A percentile compares a stretch with the other conserved stretches of the same genome.
Evolutionary conservation across 37 sponge, comb jelly and placozoan genomes (phyloP).

Genomic region (Eunapius fragilis): DNA sequence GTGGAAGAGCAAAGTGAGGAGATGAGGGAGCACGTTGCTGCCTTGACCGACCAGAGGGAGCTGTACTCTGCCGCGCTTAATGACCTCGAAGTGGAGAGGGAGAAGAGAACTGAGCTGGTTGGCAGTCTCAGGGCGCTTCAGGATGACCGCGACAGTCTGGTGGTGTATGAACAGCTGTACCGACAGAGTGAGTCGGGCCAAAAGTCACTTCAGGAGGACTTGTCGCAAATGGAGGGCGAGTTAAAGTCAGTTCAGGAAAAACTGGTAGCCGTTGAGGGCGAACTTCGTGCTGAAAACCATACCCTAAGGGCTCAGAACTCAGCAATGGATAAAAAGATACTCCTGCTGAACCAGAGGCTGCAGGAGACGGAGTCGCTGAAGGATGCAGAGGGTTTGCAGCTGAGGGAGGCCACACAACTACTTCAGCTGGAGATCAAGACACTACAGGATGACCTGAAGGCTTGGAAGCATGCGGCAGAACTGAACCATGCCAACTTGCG

Average conservation of each 20-base stretch:
- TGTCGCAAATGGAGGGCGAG: conserved; percentile 5
- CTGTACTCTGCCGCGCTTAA: too few relatives aligned
- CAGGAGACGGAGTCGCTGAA: not conserved
- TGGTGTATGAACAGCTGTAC: conserved; percentile 19
- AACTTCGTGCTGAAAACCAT: conserved; percentile 8
- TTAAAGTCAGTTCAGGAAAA: not conserved
- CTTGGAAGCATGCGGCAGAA: not conserved
- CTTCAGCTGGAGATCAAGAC: conserved; percentile 1
- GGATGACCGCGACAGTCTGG: conserved; percentile 1
- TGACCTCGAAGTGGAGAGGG: not conserved
- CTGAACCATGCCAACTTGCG: not conserved
- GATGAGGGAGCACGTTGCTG: too few relatives aligned
- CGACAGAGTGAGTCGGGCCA: conserved; percentile 23
- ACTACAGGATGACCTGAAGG: conserved; percentile 16
- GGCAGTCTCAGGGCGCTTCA: not conserved
- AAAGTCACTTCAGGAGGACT: not conserved
- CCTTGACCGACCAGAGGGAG: too few relatives aligned
- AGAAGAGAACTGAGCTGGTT: not conserved
- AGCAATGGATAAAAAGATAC: not conserved
- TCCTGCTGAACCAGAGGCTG: conserved; percentile 6
- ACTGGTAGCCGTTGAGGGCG: not conserved
- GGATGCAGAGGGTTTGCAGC: not conserved
- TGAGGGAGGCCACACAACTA: conserved; percentile 7
- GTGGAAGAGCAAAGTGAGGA: not conserved
- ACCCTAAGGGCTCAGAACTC: conserved; percentile 9